Evolutionary conservation across 2,888 invertebrate species (phyloP).

Genomic region (Ectobius pallidus): DNA sequence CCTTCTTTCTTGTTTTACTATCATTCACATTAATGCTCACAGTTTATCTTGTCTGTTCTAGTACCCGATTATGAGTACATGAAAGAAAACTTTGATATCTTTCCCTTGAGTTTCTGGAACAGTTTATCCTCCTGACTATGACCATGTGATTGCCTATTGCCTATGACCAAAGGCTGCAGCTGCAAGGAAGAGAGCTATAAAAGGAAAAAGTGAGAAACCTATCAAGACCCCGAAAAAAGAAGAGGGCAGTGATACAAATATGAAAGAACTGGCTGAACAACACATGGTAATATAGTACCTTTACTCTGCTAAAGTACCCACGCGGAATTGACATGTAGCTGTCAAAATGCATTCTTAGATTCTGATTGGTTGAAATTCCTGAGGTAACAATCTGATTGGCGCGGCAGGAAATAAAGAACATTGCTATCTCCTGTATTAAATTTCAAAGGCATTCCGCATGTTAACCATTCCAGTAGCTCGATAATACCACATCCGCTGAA

Average conservation of each 20-base stretch:
- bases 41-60: conserved; percentile 12
- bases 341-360: too few species aligned
- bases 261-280: neutral
- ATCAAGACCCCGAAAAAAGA: neutral
- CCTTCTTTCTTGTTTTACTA: neutral
- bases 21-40: neutral
- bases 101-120: conserved; percentile 13
- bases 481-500: too few species aligned
- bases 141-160: neutral
- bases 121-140: conserved; percentile 27
- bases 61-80: conserved; percentile 34
- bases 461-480: too few species aligned
- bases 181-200: neutral
- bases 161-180: conserved; percentile 13
- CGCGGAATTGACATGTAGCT: too few species aligned
- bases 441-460: too few species aligned
- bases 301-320: too few species aligned
- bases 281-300: too few species aligned
- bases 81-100: conserved; percentile 16
- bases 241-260: neutral
- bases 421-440: too few species aligned
- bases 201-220: neutral
- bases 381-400: too few species aligned
- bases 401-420: too few species aligned
- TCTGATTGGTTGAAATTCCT: too few species aligned